Evolutionary conservation across 2,113 vertebrate species (phyloP), one percentile per base, ranked within the genome.

Genomic region (Myiagra hebetior): DNA sequence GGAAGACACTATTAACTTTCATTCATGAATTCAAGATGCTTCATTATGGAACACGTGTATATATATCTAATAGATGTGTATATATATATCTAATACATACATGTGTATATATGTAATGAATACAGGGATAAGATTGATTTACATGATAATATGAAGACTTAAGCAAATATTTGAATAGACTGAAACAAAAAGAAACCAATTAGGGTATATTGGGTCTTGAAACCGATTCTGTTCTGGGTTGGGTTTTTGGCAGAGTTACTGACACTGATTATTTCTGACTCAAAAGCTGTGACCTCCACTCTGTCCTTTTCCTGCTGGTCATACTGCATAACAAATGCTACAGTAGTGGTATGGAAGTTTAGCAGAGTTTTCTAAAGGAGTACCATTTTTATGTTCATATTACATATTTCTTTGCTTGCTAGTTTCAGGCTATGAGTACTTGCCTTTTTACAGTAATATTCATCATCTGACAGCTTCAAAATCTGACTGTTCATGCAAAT

Each of bases 31-130:
- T 87, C 64, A 72, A 72, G 22, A 59, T 46, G 17, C 13, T 63
- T 87, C 18, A 30, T 52, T 72, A 86, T 56, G 41, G 88, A 76
- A 59, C 27, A 30, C 0, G 0, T 44, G 7, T 3, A 1, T 31
- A 4, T 15, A 8, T 17, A 46, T 10, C 6, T 46, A 7, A 67
- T 22, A 50, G 18, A 50, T 9, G 10, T n/a, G 13, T 57, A 33
- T 15, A 15, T 15, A 1, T 16, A 8, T 17, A 63, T 7, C 5
- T 55, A 7, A 68, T 19, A 67, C 8, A 50, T 7, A 21, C 0
- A 0, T n/a, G 12, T 8, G 1, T 16, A 8, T 7, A 1, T 21
- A 18, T 23, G 3, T 23, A 13, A 39, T 3, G 39, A 11, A 73
- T 12, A 64, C 12, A 30, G 20, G 15, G 27, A 15, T 13, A 60